Conservation (phyloP, 2,797 vertebrate genomes). For the Scolopax rusticola region DNA sequence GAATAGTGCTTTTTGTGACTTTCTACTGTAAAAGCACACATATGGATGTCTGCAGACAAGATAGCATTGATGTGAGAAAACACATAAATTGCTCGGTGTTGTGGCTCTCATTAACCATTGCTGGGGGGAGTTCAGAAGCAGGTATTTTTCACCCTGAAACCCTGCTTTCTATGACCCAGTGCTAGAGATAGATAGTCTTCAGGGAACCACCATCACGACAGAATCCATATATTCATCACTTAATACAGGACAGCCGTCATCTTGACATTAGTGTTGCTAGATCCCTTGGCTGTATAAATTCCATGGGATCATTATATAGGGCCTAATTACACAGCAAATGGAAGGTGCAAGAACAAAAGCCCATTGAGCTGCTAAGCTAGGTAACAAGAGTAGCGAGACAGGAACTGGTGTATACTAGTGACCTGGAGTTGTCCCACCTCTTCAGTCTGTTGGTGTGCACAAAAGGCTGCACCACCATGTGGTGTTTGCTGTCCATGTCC, state of each 20-base stretch:
- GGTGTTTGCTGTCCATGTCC: not conserved
- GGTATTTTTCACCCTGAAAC: not conserved
- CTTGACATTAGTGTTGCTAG: accelerated
- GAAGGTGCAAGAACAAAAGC: not conserved
- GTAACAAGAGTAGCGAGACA: not conserved
- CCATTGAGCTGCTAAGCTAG: not conserved
- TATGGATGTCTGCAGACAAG: not conserved
- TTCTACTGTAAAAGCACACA: not conserved
- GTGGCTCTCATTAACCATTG: not conserved
- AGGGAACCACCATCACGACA: not conserved
- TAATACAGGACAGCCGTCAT: not conserved
- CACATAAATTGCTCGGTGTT: not conserved
- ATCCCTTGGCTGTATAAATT: not conserved
- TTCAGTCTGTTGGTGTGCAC: accelerated
- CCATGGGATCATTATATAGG: not conserved
- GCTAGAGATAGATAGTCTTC: not conserved
- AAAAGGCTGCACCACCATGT: accelerated
- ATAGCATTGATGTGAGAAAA: not conserved
- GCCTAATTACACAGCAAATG: not conserved
- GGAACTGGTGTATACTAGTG: not conserved
- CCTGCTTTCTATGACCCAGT: not conserved
- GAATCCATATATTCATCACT: not conserved
- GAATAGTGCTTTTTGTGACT: not conserved
- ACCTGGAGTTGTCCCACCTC: not conserved
- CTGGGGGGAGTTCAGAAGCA: not conserved